phyloP scores from a whole-genome alignment of 2,113 vertebrate genomes.

The Platanista minor region DNA sequence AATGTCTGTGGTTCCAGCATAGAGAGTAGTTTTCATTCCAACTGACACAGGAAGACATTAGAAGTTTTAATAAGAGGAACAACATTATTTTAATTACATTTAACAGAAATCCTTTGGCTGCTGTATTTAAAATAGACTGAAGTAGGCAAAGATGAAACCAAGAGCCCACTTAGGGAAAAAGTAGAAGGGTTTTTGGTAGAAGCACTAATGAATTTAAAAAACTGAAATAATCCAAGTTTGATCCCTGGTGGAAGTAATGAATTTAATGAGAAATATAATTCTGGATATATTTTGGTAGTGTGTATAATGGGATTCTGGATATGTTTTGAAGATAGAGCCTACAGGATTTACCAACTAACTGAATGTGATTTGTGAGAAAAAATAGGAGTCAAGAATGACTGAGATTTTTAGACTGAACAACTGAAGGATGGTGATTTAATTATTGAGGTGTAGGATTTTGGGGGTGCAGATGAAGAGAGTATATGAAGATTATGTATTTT shows the following conservation, averaged over 20 bases:
- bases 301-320: background rate
- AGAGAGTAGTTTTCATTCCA: background rate
- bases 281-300: background rate
- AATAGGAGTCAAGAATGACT: background rate
- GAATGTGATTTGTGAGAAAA: background rate
- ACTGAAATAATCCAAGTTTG: background rate
- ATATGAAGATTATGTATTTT: background rate
- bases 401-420: background rate
- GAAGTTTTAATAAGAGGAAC: background rate
- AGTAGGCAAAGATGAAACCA: background rate
- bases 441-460: background rate
- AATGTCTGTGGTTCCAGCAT: background rate
- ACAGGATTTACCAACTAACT: background rate
- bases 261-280: background rate
- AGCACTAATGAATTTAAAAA: background rate
- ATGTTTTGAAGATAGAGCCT: background rate
- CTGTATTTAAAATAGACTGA: background rate
- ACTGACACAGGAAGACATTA: background rate
- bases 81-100: background rate
- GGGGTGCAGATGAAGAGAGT: background rate
- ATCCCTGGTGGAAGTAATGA: background rate
- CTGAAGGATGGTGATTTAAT: background rate
- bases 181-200: background rate
- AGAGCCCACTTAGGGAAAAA: background rate
- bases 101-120: background rate